These are phyloP conservation scores for Phoxinus phoxinus DNA, from an alignment of 2,113 vertebrate species.

Conservation along the genomic window DNA sequence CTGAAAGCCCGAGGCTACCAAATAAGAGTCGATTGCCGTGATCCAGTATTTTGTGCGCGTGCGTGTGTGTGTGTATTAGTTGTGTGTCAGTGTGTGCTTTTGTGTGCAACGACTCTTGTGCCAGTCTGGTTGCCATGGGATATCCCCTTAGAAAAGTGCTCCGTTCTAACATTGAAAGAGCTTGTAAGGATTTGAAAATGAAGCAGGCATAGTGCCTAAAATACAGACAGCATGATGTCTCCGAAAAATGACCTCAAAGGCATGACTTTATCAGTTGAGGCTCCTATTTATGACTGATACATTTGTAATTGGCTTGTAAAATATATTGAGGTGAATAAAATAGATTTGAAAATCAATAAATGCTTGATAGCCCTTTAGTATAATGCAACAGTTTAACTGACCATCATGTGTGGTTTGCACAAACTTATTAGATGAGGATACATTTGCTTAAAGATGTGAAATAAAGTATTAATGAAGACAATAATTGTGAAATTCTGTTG, in stretches of 20 bases:
- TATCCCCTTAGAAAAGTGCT: slow-evolving; percentile 66
- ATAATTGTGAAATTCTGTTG: background rate
- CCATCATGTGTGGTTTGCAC: background rate
- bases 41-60: slow-evolving; percentile 56
- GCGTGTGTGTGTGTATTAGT: slow-evolving; percentile 58
- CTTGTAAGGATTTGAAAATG: slow-evolving; percentile 69
- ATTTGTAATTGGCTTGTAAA: background rate
- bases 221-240: slow-evolving; percentile 20
- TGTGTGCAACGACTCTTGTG: slow-evolving; percentile 57
- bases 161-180: slow-evolving; percentile 64
- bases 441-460: background rate
- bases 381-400: background rate
- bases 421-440: background rate
- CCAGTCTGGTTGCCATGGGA: slow-evolving; percentile 72
- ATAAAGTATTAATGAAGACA: too few relatives aligned
- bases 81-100: slow-evolving; percentile 47
- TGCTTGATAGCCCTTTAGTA: background rate
- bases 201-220: slow-evolving; percentile 61
- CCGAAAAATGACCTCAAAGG: slow-evolving; percentile 2
- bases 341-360: background rate
- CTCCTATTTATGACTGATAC: background rate
- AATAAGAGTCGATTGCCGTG: slow-evolving; percentile 64
- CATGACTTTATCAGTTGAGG: background rate
- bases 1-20: slow-evolving; percentile 64
- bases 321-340: background rate